phyloP scores from a whole-genome alignment of 2,113 vertebrate species.

The Tricholaema leucomelas region DNA sequence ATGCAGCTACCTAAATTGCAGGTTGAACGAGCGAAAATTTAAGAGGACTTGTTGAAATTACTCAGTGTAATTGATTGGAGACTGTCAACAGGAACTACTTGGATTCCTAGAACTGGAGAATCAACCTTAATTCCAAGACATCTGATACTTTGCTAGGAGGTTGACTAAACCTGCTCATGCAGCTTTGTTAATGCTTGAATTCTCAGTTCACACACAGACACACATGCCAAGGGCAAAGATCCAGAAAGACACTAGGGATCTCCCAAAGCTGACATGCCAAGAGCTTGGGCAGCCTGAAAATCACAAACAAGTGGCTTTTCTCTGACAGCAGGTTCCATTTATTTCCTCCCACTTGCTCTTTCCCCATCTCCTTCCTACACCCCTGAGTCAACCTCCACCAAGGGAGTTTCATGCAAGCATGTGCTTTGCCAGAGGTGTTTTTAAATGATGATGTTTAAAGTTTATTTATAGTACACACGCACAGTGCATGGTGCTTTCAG shows the following conservation, averaged over 20 bases:
- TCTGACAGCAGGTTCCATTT: constrained; percentile 43
- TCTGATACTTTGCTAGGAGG: background rate
- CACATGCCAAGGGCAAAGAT: background rate
- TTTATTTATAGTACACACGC: constrained; percentile 50
- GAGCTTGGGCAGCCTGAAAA: constrained; percentile 11
- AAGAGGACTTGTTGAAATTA: background rate
- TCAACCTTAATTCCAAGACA: background rate
- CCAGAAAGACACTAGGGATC: background rate
- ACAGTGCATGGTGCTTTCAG: background rate
- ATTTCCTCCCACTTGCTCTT: constrained; percentile 44
- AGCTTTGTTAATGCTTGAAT: constrained; percentile 5
- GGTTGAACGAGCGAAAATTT: constrained; percentile 4
- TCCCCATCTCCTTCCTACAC: constrained; percentile 55
- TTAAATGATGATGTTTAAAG: constrained; percentile 47
- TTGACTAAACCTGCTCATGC: background rate
- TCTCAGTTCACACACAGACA: background rate
- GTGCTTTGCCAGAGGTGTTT: constrained; percentile 62
- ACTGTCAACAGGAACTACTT: background rate
- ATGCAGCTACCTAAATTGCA: background rate
- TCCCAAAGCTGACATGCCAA: constrained; percentile 16
- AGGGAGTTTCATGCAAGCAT: constrained; percentile 42
- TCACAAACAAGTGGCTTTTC: constrained; percentile 34
- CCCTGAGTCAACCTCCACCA: constrained; percentile 48
- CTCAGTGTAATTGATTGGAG: background rate
- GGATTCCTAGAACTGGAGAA: background rate